Evolutionary conservation across 2,888 invertebrate species (phyloP), one percentile per base, ranked within the genome.

Genomic region (Temnothorax ravouxi): DNA sequence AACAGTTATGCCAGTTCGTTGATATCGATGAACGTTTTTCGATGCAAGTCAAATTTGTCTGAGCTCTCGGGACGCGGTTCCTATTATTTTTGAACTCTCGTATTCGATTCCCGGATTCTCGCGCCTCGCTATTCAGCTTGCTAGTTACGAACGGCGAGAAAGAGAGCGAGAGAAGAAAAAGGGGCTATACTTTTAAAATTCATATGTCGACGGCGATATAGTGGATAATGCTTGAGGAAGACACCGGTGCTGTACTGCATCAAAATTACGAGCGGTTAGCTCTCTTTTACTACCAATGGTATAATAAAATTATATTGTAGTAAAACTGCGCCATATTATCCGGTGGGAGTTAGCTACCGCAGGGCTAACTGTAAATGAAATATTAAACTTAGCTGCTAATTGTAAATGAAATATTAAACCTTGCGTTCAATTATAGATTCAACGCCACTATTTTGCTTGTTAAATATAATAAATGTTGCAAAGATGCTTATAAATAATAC

Each of bases 21-120:
- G 41, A 18, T 50, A 44, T 64, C 38, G 47, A 59, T 21, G 44
- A 59, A 47, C 11, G 44, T 34, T 69, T 69, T 21, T 56, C 47
- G 38, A 61, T 71, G 71, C 79, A 71, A 80, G 59, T 80, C 69
- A 71, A 71, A 80, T 61, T 80, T 47, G 44, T 8, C 25, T 13
- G 52, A 77, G 29, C 47, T 34, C 4, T 5, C 38, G n/a, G 11
- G 61, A 29, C 9, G 44, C 9, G 44, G 13, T 29, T 8, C 21
- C 56, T 29, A 44, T 80, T 25, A 69, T 79, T 69, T 47, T 25
- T 18, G 56, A 44, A 34, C 18, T 79, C 47, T 41, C 54, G 47
- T 50, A 61, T 52, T 77, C 41, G 41, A 67, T 47, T 29, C 11
- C 6, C 44, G 50, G 52, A 52, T 47, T 44, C 13, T 61, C 47